Percentiles rank a stretch among this genome's conserved stretches.
Evolutionary conservation across 2,113 vertebrate genomes (phyloP).

Genomic region (Mugil cephalus): DNA sequence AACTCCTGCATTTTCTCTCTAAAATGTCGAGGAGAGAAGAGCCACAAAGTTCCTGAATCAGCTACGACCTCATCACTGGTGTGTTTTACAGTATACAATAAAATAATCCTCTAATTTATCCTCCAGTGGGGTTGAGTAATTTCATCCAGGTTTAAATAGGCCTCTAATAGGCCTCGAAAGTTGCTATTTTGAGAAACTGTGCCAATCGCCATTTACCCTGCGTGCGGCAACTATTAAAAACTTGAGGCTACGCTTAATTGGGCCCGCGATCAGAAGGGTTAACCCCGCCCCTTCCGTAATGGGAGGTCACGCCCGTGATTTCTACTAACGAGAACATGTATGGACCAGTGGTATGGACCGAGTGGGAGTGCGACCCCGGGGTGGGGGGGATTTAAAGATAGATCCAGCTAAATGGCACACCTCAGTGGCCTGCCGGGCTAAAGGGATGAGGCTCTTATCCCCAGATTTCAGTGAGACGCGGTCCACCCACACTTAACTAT

Average conservation of each 20-base stretch:
- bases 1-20: too few relatives aligned
- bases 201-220: too few relatives aligned
- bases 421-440: slow-evolving; percentile 51
- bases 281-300: slow-evolving; percentile 25
- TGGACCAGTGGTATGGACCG: not conserved
- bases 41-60: not conserved
- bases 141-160: too few relatives aligned
- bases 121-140: too few relatives aligned
- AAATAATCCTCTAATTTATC: too few relatives aligned
- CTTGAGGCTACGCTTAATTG: slow-evolving; percentile 16
- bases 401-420: slow-evolving; percentile 54
- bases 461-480: slow-evolving; percentile 51
- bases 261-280: slow-evolving; percentile 18
- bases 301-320: not conserved
- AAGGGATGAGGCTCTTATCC: slow-evolving; percentile 73
- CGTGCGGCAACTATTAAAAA: not conserved
- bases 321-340: slow-evolving; percentile 22
- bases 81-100: not conserved
- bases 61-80: not conserved
- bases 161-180: too few relatives aligned
- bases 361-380: slow-evolving; percentile 13
- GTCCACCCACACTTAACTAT: slow-evolving; percentile 32
- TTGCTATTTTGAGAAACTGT: too few relatives aligned
- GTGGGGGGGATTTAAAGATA: slow-evolving; percentile 64
- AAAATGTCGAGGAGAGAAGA: too few relatives aligned